Conservation (phyloP, 1,140 invertebrate species). For the Sitodiplosis mosellana region DNA sequence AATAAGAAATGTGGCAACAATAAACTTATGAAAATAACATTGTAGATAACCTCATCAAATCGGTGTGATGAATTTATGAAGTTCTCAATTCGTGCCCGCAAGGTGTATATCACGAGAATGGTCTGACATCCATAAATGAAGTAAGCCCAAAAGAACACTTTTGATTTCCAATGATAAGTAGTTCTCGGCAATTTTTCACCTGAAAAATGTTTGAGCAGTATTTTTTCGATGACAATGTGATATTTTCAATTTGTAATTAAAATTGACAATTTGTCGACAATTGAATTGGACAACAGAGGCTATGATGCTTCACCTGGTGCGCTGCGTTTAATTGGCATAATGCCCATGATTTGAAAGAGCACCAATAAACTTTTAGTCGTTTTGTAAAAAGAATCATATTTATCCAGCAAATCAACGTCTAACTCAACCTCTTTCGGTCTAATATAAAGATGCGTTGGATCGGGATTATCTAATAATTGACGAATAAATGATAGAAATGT, state of each 20-base stretch:
- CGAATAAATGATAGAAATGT: no score
- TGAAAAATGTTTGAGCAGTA: no score
- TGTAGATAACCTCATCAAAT: conserved; percentile 50
- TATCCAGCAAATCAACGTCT: conserved; percentile 27
- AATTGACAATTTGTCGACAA: no score
- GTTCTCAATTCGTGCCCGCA: conserved; percentile 29
- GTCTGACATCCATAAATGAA: conserved; percentile 32
- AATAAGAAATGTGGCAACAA: conserved; percentile 46
- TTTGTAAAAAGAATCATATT: conserved; percentile 42
- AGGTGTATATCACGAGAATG: conserved; percentile 32
- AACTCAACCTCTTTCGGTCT: conserved; percentile 17
- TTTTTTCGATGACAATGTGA: no score
- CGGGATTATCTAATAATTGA: no score
- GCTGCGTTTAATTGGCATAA: conserved; percentile 46
- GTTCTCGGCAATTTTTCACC: conserved; percentile 27
- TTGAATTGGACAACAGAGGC: no score
- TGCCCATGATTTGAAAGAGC: conserved; percentile 47
- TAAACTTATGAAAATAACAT: conserved; percentile 46
- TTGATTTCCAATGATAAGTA: conserved; percentile 29
- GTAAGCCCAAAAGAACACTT: conserved; percentile 35
- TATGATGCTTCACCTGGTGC: conserved; percentile 30
- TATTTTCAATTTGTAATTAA: no score
- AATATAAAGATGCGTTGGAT: conserved; percentile 14
- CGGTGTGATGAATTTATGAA: conserved; percentile 36
- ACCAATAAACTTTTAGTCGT: conserved; percentile 44